These are phyloP conservation scores for Tiliacea citrago DNA, from an alignment of 2,888 invertebrate genomes.

Conservation along the genomic window DNA sequence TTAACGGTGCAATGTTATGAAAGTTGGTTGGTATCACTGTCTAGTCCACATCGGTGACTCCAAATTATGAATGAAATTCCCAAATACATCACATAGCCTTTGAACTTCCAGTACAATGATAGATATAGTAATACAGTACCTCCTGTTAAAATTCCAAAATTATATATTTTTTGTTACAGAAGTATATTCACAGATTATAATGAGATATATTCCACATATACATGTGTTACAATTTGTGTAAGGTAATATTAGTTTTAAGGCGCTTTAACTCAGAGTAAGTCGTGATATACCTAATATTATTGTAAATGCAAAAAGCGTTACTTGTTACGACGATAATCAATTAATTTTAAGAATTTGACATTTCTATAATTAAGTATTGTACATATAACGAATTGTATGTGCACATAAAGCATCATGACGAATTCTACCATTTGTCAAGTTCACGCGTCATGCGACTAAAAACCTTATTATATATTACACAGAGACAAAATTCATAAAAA, in stretches of 20 bases:
- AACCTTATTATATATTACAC: constrained; percentile 50
- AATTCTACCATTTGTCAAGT: constrained; percentile 63
- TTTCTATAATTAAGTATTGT: constrained; percentile 63
- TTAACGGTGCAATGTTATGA: constrained; percentile 77
- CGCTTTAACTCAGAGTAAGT: constrained; percentile 88
- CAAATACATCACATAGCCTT: constrained; percentile 79
- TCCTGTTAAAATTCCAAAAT: constrained; percentile 87
- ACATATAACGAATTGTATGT: constrained; percentile 63
- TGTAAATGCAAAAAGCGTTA: constrained; percentile 71
- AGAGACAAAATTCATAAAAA: constrained; percentile 52
- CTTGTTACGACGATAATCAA: constrained; percentile 71
- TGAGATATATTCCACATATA: constrained; percentile 78
- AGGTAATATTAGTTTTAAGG: constrained; percentile 82
- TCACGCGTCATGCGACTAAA: constrained; percentile 44
- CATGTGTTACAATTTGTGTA: constrained; percentile 78
- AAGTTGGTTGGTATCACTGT: constrained; percentile 63
- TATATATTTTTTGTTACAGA: constrained; percentile 84
- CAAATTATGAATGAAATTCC: constrained; percentile 63
- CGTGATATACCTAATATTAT: constrained; percentile 83
- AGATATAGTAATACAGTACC: constrained; percentile 79
- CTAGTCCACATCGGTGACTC: constrained; percentile 69
- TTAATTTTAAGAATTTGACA: constrained; percentile 71
- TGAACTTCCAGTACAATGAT: constrained; percentile 83
- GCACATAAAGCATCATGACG: constrained; percentile 56
- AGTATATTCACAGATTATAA: constrained; percentile 81